Evolutionary conservation across 1,140 invertebrate genomes (phyloP).

Genomic region (Drosophila orosa): DNA sequence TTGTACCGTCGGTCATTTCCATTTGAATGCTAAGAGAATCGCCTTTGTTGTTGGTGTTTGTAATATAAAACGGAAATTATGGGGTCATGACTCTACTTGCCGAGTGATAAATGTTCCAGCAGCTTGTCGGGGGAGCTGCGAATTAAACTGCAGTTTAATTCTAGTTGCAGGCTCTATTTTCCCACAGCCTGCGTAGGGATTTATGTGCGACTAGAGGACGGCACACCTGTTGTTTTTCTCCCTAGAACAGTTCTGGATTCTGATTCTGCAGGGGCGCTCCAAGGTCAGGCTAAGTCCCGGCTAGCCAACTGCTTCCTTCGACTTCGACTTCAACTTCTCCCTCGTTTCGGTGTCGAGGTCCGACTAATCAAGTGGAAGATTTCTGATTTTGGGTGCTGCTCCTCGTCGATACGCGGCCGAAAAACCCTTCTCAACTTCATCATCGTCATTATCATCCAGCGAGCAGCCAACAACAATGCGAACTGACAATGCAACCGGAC

Average conservation of each 20-base stretch:
- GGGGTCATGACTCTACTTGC: slow-evolving; percentile 74
- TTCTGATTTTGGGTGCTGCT: slow-evolving; percentile 71
- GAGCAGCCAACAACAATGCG: slow-evolving; percentile 53
- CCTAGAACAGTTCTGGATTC: slow-evolving; percentile 62
- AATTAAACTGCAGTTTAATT: slow-evolving; percentile 7
- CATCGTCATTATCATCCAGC: slow-evolving; percentile 70
- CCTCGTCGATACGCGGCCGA: slow-evolving; percentile 47
- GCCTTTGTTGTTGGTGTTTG: slow-evolving; percentile 40
- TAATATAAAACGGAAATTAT: slow-evolving; percentile 49
- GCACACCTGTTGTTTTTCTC: slow-evolving; percentile 55
- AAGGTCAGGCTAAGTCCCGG: slow-evolving; percentile 54
- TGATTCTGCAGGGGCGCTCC: slow-evolving; percentile 33
- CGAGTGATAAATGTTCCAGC: slow-evolving; percentile 40
- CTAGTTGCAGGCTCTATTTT: slow-evolving; percentile 33
- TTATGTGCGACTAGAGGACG: slow-evolving; percentile 23
- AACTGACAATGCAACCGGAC: slow-evolving; percentile 73
- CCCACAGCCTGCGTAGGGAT: slow-evolving; percentile 43
- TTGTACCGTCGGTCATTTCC: slow-evolving; percentile 46
- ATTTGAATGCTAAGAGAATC: slow-evolving; percentile 51
- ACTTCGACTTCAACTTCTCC: slow-evolving; percentile 9
- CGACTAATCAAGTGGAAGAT: slow-evolving; percentile 80
- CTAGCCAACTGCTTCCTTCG: slow-evolving; percentile 58
- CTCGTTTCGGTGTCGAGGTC: slow-evolving; percentile 39
- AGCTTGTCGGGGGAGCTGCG: slow-evolving; percentile 19
- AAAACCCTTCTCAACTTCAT: slow-evolving; percentile 79